A percentile compares a stretch with the other conserved stretches of the same genome.
Evolutionary conservation across 2,888 invertebrate species (phyloP).

Genomic region (Bugulina stolonifera): DNA sequence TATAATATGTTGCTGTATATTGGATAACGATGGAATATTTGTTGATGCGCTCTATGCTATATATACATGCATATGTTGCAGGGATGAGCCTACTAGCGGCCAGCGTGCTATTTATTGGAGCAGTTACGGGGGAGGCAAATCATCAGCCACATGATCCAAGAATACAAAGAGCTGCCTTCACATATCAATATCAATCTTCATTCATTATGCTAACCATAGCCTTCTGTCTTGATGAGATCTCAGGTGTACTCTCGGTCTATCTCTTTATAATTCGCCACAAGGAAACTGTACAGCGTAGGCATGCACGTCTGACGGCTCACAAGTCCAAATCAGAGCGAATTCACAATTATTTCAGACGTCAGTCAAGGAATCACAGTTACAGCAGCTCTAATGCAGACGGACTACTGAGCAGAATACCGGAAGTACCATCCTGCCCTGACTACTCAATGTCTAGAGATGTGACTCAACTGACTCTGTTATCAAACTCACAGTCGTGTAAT

Average conservation of each 20-base stretch:
- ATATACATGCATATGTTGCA: neutral
- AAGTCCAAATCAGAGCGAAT: neutral
- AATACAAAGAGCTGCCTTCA: neutral
- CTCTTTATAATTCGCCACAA: constrained; percentile 25
- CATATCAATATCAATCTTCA: neutral
- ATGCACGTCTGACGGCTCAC: neutral
- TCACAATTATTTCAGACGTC: neutral
- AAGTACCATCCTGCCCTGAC: neutral
- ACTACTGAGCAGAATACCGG: neutral
- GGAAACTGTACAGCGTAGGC: neutral
- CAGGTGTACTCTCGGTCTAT: constrained; percentile 24
- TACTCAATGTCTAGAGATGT: neutral
- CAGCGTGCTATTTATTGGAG: constrained; percentile 14
- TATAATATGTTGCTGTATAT: too few relatives aligned
- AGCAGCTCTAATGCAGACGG: neutral
- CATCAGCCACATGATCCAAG: neutral
- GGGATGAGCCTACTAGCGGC: constrained; percentile 17
- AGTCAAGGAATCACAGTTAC: neutral
- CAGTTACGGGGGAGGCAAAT: constrained; percentile 20
- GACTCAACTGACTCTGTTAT: neutral
- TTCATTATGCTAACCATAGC: constrained; percentile 9
- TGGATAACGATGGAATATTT: too few relatives aligned
- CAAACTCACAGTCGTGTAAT: neutral
- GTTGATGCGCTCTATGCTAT: too few relatives aligned
- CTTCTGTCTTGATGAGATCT: constrained; percentile 19